Evolutionary conservation across 64 coral and sea anemone species (phyloP).

Genomic region (Montipora efflorescens): DNA sequence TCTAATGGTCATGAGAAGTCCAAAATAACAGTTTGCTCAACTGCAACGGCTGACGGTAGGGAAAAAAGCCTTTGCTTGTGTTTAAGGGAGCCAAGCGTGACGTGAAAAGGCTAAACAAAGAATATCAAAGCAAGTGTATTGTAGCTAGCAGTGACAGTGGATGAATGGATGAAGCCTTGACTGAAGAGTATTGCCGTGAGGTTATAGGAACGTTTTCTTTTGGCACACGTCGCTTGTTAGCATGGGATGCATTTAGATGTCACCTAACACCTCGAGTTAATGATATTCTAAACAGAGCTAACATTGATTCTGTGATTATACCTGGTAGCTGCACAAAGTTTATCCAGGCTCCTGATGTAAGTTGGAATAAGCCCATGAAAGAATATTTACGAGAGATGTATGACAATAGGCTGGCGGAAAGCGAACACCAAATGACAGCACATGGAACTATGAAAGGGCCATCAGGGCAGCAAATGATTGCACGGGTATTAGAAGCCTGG

Average conservation of each 20-base stretch:
- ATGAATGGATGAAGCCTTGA: conserved; percentile 74
- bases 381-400: conserved; percentile 64
- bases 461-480: conserved; percentile 55
- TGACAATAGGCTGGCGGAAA: conserved; percentile 59
- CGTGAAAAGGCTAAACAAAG: conserved; percentile 50
- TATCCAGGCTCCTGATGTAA: conserved; percentile 48
- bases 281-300: neutral
- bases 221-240: conserved; percentile 46
- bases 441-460: conserved; percentile 74
- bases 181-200: conserved; percentile 55
- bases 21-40: conserved; percentile 54
- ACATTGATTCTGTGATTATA: neutral
- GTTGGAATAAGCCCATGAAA: conserved; percentile 20
- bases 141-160: conserved; percentile 67
- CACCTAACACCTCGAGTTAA: conserved; percentile 39
- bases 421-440: conserved; percentile 62
- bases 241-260: conserved; percentile 63
- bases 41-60: conserved; percentile 18
- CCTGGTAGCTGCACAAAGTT: conserved; percentile 31
- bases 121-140: conserved; percentile 64
- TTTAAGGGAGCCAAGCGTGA: conserved; percentile 68
- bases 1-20: conserved; percentile 49
- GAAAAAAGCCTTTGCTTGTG: conserved; percentile 55
- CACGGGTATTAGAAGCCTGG: too few species aligned
- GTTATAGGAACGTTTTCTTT: conserved; percentile 68